Evolutionary conservation across 2,888 invertebrate species (phyloP), one percentile per base, ranked within the genome.

Genomic region (Drosophila niveifrons): DNA sequence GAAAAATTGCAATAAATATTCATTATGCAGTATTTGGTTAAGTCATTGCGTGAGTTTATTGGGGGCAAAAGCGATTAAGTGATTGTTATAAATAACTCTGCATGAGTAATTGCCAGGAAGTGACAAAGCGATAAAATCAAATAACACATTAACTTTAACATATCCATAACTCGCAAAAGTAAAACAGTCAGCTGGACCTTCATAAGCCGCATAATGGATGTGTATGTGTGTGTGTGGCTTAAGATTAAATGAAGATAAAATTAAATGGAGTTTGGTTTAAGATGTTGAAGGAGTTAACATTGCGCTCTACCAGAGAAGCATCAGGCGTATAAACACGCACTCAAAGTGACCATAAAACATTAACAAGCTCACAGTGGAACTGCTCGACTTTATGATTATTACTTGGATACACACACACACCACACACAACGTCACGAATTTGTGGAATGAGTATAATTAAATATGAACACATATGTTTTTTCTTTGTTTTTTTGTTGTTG

Each of bases 391-490:
- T 74, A 77, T 75, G 69, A 62, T 78, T 78, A 77, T 67, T 71
- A 72, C 68, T 59, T 46, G 34, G 41, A 61, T 44, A 66, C 46
- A 51, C 47, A 9, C 50, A 23, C 31, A 48, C 61, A 4, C 17
- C 3, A 13, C 59, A 13, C 51, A 57, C 41, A 66, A 61, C 70
- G 62, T 72, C 66, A 73, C 64, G 48, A 15, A 58, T 58, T 58
- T 69, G 71, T 69, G 76, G 78, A 65, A 57, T 58, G 79, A 65
- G 80, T 78, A 58, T 84, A 83, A 83, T 83, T 87, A 83, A 87
- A 84, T 84, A 83, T 83, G 82, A 87, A 56, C 70, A 73, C 76
- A 76, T 77, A 77, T 76, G 78, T 78, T 78, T 59, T 57, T 31
- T 44, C 18, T 31, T 56, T 66, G 57, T 80, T 75, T 83, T 83